Evolutionary conservation across 1,140 invertebrate genomes (phyloP).

Genomic region (Brachionus calyciflorus): DNA sequence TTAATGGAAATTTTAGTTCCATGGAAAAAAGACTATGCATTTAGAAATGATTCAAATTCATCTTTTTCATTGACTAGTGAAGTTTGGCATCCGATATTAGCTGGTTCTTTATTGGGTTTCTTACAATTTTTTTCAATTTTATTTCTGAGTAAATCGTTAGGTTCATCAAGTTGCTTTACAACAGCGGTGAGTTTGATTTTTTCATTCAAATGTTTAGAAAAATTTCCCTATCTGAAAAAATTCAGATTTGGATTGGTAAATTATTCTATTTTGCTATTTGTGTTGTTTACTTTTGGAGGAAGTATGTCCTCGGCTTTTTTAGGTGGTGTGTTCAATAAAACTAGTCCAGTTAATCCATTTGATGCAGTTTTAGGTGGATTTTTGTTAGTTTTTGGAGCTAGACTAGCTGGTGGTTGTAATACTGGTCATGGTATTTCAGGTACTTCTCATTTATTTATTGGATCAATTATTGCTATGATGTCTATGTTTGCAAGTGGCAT

Average conservation of each 20-base stretch:
- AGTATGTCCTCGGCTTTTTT: background rate
- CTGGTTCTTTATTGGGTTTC: slow-evolving; percentile 6
- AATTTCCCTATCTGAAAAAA: slow-evolving; percentile 3
- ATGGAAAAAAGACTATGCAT: slow-evolving; percentile 13
- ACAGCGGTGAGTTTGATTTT: background rate
- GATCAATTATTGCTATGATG: slow-evolving; percentile 12
- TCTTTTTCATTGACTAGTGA: slow-evolving; percentile 10
- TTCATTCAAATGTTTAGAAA: background rate
- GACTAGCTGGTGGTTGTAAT: slow-evolving; percentile 25
- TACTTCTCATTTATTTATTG: slow-evolving; percentile 13
- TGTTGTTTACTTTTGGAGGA: background rate
- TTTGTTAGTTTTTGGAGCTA: slow-evolving; percentile 35
- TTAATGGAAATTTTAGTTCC: slow-evolving; percentile 29
- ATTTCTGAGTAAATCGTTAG: background rate
- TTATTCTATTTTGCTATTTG: background rate
- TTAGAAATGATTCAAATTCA: background rate
- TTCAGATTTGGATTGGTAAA: background rate
- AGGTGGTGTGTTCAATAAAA: background rate
- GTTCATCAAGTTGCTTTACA: background rate
- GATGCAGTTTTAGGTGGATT: slow-evolving; percentile 38
- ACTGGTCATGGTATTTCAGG: slow-evolving; percentile 42
- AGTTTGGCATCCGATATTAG: slow-evolving; percentile 23
- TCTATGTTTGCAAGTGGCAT: slow-evolving; percentile 39
- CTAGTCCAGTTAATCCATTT: background rate
- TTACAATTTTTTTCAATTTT: slow-evolving; percentile 16